These are phyloP conservation scores for Deladenus siricidicola DNA, from an alignment of 2,888 invertebrate species.

Conservation along the genomic window DNA sequence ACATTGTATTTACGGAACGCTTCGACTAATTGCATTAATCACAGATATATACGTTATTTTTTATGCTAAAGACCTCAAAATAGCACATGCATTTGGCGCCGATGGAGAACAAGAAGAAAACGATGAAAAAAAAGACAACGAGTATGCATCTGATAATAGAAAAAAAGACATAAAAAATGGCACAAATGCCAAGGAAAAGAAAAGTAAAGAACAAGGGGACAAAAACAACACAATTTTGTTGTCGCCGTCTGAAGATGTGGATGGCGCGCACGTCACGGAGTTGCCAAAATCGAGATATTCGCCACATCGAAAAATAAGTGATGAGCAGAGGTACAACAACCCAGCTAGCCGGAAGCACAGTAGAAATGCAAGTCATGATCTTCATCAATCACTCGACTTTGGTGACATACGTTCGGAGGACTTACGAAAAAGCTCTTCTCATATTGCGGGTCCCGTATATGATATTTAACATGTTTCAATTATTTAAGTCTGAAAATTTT, in stretches of 20 bases:
- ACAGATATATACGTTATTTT: constrained; percentile 50
- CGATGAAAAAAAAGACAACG: background rate
- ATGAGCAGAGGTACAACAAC: background rate
- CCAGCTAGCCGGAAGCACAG: constrained; percentile 4
- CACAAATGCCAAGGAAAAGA: background rate
- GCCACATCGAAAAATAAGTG: no score
- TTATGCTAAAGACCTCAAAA: constrained; percentile 47
- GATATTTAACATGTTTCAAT: background rate
- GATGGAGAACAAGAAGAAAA: constrained; percentile 10
- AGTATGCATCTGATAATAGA: background rate
- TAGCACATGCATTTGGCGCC: constrained; percentile 27
- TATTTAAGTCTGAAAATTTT: background rate
- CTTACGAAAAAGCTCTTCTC: constrained; percentile 11
- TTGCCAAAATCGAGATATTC: background rate
- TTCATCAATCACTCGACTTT: background rate
- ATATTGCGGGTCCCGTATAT: constrained; percentile 8
- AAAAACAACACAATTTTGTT: no score
- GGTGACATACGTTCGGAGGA: background rate
- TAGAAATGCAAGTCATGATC: constrained; percentile 9
- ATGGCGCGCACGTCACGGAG: background rate
- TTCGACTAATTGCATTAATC: constrained; percentile 46
- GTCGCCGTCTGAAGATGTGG: constrained; percentile 1
- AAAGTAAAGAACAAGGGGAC: background rate
- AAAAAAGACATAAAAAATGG: background rate
- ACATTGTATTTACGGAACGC: constrained; percentile 44